These are phyloP conservation scores for Epistrophe eligans DNA, from an alignment of 2,888 invertebrate species.

Conservation along the genomic window DNA sequence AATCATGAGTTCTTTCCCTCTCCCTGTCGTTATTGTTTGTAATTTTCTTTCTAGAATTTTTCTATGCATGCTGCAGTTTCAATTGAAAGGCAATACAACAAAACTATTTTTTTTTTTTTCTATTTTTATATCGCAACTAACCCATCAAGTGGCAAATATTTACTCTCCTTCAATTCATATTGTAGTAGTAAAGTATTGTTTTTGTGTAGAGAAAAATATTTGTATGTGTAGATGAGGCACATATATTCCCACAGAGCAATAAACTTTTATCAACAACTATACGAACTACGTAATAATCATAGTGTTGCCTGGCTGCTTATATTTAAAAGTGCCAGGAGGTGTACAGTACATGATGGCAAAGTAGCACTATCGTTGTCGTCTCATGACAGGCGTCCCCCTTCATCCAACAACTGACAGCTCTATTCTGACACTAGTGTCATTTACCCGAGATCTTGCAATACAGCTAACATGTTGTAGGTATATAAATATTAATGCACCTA, in stretches of 20 bases:
- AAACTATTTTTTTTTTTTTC: constrained; percentile 56
- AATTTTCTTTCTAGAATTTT: constrained; percentile 27
- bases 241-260: constrained; percentile 56
- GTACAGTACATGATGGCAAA: constrained; percentile 30
- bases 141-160: constrained; percentile 75
- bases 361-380: constrained; percentile 40
- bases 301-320: constrained; percentile 17
- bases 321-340: constrained; percentile 37
- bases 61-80: constrained; percentile 16
- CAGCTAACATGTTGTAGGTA: constrained; percentile 22
- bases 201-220: not conserved
- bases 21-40: not conserved
- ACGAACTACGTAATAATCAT: constrained; percentile 59
- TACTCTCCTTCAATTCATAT: constrained; percentile 70
- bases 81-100: constrained; percentile 18
- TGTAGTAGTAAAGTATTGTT: constrained; percentile 48
- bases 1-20: constrained; percentile 17
- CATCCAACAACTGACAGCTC: constrained; percentile 51
- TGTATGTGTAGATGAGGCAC: constrained; percentile 1
- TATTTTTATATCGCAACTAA: constrained; percentile 73
- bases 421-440: constrained; percentile 67
- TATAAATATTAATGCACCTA: constrained; percentile 20
- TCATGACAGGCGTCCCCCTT: constrained; percentile 1
- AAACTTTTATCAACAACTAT: constrained; percentile 66
- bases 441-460: constrained; percentile 55